phyloP scores from a whole-genome alignment of 2,797 vertebrate genomes.

The Cuculus canorus region DNA sequence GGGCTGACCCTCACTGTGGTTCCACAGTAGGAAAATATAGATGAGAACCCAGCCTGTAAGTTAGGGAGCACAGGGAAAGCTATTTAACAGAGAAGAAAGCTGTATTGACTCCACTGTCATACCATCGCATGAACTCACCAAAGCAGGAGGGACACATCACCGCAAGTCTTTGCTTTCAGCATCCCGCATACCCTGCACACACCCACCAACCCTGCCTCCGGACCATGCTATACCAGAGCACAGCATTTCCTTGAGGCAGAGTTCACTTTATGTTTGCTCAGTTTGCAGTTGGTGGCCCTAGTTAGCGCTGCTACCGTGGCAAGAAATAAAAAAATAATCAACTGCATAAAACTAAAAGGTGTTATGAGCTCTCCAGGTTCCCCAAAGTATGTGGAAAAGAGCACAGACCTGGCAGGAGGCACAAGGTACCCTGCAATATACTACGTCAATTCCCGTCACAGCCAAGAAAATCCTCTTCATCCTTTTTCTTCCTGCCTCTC shows the following conservation, averaged over 20 bases:
- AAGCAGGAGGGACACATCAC: background rate
- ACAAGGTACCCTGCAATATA: background rate
- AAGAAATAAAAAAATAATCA: rapidly evolving
- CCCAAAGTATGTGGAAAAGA: background rate
- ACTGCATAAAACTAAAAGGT: background rate
- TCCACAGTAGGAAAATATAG: conserved; percentile 1
- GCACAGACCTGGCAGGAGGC: background rate
- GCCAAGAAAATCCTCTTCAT: background rate
- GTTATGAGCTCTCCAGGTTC: background rate
- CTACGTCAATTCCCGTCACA: background rate
- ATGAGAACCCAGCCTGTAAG: background rate
- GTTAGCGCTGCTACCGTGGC: background rate
- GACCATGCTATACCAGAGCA: background rate
- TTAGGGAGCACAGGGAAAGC: background rate
- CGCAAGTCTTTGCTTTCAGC: background rate
- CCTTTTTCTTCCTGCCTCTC: background rate
- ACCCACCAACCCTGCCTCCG: background rate
- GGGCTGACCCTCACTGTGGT: background rate
- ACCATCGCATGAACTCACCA: background rate
- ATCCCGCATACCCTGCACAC: rapidly evolving
- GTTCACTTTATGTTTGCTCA: background rate
- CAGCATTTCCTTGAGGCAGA: background rate
- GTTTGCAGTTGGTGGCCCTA: background rate
- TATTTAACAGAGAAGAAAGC: background rate
- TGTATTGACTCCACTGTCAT: background rate